phyloP scores from a whole-genome alignment of 1,140 invertebrate species.

The Gryllus bimaculatus region DNA sequence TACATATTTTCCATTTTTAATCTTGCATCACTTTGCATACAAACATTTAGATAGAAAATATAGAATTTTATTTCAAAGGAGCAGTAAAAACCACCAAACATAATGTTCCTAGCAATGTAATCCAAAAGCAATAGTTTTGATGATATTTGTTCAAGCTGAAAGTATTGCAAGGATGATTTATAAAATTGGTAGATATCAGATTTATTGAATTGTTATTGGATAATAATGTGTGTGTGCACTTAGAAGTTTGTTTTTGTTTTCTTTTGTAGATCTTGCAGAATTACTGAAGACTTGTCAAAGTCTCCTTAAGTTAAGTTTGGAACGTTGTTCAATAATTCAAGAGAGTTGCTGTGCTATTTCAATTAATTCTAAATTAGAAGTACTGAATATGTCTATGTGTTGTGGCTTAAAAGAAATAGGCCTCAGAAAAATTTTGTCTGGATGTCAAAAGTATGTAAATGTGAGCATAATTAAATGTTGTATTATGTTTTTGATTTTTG shows the following conservation, averaged over 20 bases:
- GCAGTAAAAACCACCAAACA: too few species aligned
- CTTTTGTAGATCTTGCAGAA: conserved; percentile 39
- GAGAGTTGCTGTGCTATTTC: conserved; percentile 52
- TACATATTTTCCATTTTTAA: background rate
- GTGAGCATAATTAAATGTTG: conserved; percentile 8
- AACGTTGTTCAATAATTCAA: conserved; percentile 57
- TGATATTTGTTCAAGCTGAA: too few species aligned
- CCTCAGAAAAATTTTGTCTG: conserved; percentile 47
- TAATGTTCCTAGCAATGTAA: too few species aligned
- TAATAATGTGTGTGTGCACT: too few species aligned
- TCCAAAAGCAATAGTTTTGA: too few species aligned
- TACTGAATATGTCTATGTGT: conserved; percentile 66
- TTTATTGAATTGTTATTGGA: too few species aligned
- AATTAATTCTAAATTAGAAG: conserved; percentile 53
- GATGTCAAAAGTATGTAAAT: conserved; percentile 49
- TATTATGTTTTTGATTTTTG: background rate
- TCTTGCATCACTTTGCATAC: background rate
- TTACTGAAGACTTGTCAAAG: conserved; percentile 56
- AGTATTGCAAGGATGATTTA: too few species aligned
- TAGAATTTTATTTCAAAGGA: too few species aligned
- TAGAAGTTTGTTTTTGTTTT: background rate
- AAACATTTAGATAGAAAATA: background rate
- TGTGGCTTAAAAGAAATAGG: conserved; percentile 50
- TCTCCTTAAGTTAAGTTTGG: conserved; percentile 73
- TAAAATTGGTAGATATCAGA: too few species aligned